A percentile compares a stretch with the other conserved stretches of the same genome.
These are phyloP conservation scores for Rhyzopertha dominica DNA, from an alignment of 1,140 invertebrate species.

Conservation along the genomic window DNA sequence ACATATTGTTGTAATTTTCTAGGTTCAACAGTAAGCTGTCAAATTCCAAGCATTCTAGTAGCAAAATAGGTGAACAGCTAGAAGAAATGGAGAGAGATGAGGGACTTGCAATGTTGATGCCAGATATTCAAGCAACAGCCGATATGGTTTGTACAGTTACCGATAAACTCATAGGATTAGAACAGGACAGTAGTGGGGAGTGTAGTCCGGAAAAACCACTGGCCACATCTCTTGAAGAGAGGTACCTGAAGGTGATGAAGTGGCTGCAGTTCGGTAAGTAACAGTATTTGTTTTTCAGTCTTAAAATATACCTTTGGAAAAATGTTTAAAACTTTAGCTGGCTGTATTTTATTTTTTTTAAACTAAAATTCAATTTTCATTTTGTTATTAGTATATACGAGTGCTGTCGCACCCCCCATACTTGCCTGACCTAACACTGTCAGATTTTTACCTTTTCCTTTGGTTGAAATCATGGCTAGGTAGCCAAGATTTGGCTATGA, in stretches of 20 bases:
- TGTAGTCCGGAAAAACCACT: constrained; percentile 48
- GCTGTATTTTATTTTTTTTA: too few species aligned
- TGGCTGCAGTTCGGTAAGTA: constrained; percentile 78
- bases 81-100: constrained; percentile 79
- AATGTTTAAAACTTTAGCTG: too few species aligned
- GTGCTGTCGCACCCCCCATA: too few species aligned
- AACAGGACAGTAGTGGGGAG: constrained; percentile 31
- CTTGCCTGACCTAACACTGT: too few species aligned
- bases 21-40: constrained; percentile 47
- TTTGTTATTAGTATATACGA: too few species aligned
- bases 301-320: too few species aligned
- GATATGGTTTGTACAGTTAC: constrained; percentile 68
- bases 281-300: too few species aligned
- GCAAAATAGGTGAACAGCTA: constrained; percentile 46
- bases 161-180: constrained; percentile 34
- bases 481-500: too few species aligned
- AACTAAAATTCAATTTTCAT: too few species aligned
- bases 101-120: constrained; percentile 79
- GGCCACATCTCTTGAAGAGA: constrained; percentile 57
- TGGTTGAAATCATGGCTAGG: too few species aligned
- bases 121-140: constrained; percentile 82
- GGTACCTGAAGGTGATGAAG: constrained; percentile 83
- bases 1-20: too few species aligned
- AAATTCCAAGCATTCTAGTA: constrained; percentile 45
- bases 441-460: too few species aligned